Base-by-base conservation (phyloP, 2,113 vertebrate genomes). In the Corvus cornix region DNA sequence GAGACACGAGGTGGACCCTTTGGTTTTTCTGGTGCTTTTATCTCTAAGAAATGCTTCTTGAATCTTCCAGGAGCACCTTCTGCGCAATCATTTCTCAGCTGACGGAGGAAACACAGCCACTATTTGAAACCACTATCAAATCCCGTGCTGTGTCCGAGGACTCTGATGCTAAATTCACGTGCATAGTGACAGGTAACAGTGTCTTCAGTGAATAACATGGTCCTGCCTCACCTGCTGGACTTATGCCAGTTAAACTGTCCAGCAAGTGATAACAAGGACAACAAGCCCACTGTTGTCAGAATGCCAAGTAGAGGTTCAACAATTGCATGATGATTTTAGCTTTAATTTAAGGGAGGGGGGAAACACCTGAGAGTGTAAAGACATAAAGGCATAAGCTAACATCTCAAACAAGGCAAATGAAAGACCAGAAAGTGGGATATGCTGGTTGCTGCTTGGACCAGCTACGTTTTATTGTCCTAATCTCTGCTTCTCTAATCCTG, bases 11-110 rank as follows among this genome's bases (percentile, higher is more conserved):
- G 58, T 41, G 37, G 49, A 70, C 69, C 46, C 83, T 96, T 83
- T 78, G 44, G 51, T 64, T 85, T 56, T 93, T 66, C 60, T 44
- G 31, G 85, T 86, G 23, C 58, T 91, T 93, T 87, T 52, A 66
- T 48, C 89, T 97, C 97, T 98, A 96, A 98, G 83, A 41, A 84
- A 67, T 74, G 68, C 81, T 97, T 93, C 96, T 97, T 97, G 85
- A 93, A 96, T 98, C 97, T 98, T 97, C 97, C 96, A 99, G 99
- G 98, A 99, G 99, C 98, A 99, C 99, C 62, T 98, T 99, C 97
- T 99, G 99, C 98, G 98, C 98, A 68, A 98, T 99, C 95, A 99
- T 99, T 97, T 98, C 99, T 93, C 99, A 99, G 96, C 98, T 99
- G 95, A 99, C 99, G 9, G 99, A 99, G 70, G 99, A 99, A 95